Evolutionary conservation across 2,797 vertebrate species (phyloP).

Genomic region (Halcyon smyrnensis): DNA sequence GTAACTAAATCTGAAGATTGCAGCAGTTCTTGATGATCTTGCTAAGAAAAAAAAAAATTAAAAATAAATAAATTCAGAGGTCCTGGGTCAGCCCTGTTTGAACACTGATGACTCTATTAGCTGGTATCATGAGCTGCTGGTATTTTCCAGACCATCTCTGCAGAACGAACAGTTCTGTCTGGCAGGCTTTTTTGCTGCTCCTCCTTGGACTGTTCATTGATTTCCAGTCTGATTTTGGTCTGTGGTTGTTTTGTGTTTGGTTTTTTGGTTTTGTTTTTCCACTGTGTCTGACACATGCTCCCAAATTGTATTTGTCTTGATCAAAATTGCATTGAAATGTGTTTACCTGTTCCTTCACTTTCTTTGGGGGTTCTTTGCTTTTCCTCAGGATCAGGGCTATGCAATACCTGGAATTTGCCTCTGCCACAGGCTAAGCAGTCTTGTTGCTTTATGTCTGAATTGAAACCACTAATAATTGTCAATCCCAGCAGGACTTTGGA

Average conservation of each 20-base stretch:
- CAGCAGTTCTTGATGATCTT: not conserved
- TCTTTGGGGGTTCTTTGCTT: not conserved
- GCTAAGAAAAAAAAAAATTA: not conserved
- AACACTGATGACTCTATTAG: not conserved
- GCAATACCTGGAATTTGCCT: not conserved
- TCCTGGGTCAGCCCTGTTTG: not conserved
- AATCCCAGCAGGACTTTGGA: not conserved
- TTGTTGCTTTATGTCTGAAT: not conserved
- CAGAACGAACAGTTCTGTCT: not conserved
- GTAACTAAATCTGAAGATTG: not conserved
- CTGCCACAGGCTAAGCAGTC: not conserved
- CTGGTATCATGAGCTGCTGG: not conserved
- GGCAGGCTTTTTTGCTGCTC: not conserved
- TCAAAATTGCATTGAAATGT: not conserved
- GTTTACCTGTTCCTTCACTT: not conserved
- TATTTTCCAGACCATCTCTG: not conserved
- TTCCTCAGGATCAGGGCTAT: not conserved
- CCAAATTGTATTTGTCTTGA: not conserved
- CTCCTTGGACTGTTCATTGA: not conserved
- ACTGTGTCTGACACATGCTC: not conserved
- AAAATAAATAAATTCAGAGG: not conserved
- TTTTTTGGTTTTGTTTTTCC: not conserved
- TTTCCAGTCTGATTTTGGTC: not conserved
- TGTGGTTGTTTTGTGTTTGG: not conserved
- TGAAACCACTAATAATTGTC: not conserved